Conservation (phyloP, 2,888 invertebrate species). For the Hartigia nigra region DNA sequence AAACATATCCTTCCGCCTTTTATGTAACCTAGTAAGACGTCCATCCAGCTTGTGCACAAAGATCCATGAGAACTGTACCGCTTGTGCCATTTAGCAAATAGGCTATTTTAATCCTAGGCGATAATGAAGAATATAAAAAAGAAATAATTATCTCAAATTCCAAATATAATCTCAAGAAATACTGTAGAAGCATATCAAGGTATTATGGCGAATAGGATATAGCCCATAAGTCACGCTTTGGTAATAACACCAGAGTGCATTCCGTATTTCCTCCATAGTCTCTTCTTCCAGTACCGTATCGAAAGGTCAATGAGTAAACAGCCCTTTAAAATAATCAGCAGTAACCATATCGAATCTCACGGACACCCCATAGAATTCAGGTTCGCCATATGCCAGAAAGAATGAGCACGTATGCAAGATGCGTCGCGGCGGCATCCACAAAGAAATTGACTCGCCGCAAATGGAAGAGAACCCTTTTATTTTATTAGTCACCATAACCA, state of each 20-base stretch:
- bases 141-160: neutral
- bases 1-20: slow-evolving; percentile 6
- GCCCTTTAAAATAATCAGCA: neutral
- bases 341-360: neutral
- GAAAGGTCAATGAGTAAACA: neutral
- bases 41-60: neutral
- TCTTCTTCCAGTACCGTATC: neutral
- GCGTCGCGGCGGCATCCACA: slow-evolving; percentile 29
- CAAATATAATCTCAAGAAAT: neutral
- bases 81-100: neutral
- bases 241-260: neutral
- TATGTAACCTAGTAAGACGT: neutral
- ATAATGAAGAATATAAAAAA: neutral
- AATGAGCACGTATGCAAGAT: slow-evolving; percentile 28
- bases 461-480: slow-evolving; percentile 24
- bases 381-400: slow-evolving; percentile 23
- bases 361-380: slow-evolving; percentile 23
- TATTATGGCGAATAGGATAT: neutral
- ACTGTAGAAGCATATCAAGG: neutral
- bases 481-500: slow-evolving; percentile 13
- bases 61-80: neutral
- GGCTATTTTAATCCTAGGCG: neutral
- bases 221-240: neutral
- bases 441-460: slow-evolving; percentile 23
- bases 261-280: neutral